Base-by-base conservation (phyloP, 1,140 invertebrate species). In the Drosophila leontia region DNA sequence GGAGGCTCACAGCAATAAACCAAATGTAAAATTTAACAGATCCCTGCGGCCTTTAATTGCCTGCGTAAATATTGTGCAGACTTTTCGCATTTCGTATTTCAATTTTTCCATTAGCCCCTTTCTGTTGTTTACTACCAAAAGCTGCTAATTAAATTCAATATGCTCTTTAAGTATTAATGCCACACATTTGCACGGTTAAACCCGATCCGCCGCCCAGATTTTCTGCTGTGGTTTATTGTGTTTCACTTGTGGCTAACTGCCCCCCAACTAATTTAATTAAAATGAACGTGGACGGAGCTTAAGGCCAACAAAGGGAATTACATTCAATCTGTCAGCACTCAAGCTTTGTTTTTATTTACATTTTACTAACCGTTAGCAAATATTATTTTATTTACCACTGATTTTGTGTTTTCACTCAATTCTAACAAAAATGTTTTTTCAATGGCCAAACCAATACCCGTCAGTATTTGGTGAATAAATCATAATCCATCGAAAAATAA, bases 81-180 rank as follows among this genome's bases (percentile, higher is more conserved):
- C 13, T 39, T 58, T 62, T 41, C 11, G 23, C 32, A 60, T 44
- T 76, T 60, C 11, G 6, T 19, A 39, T 32, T 41, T 44, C 29
- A 63, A 17, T n/a, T 41, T 51, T 76, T 45, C 55, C 60, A 67
- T 45, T 67, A 51, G 45, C 35, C n/a, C 19, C n/a, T 44, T 41
- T 51, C 29, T 29, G 59, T 13, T 50, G n/a, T 45, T 35, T 45
- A 53, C 29, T 42, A 35, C 39, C 45, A 34, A 55, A 29, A 62
- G 55, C 50, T 69, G 77, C 57, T 88, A 80, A 83, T 83, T 87
- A 80, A 88, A 87, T 78, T 78, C 44, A 69, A 69, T 77, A 50
- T 44, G 67, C 53, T 77, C 55, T 82, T 86, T 80, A 74, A 83
- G 79, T 63, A 80, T 84, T 78, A 84, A 81, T 90, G 75, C 29